These are phyloP conservation scores for Perca fluviatilis DNA, from an alignment of 2,113 vertebrate genomes.

Conservation along the genomic window DNA sequence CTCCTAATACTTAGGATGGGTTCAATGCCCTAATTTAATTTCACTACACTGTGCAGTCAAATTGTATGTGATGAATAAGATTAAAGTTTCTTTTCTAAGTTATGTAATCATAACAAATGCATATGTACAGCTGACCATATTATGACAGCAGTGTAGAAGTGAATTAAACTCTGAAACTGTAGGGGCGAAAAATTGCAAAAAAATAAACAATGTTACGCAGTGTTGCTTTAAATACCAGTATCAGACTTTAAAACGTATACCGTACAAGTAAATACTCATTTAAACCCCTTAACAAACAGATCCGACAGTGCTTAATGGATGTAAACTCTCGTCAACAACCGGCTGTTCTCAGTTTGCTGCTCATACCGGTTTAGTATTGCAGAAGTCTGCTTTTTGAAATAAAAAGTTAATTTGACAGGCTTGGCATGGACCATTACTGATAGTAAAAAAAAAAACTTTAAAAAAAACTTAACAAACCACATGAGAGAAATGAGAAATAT, in stretches of 20 bases:
- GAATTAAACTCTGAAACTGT: too few relatives aligned
- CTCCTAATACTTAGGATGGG: too few relatives aligned
- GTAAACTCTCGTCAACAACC: not conserved
- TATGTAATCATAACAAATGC: too few relatives aligned
- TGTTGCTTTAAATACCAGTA: not conserved
- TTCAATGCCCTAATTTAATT: too few relatives aligned
- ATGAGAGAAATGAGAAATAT: not conserved
- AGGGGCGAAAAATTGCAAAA: too few relatives aligned
- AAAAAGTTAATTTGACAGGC: slow-evolving; percentile 16
- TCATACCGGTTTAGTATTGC: not conserved
- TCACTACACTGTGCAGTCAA: too few relatives aligned
- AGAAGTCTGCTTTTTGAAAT: not conserved
- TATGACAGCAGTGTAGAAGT: too few relatives aligned
- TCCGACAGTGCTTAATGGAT: not conserved
- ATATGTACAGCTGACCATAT: too few relatives aligned
- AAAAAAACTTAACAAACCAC: not conserved
- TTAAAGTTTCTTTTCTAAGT: too few relatives aligned
- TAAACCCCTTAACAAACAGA: not conserved
- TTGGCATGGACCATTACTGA: not conserved
- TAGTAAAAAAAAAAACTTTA: not conserved
- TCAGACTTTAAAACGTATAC: not conserved
- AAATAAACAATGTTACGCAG: too few relatives aligned
- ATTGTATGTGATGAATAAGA: too few relatives aligned
- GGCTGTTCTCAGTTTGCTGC: not conserved
- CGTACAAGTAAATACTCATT: not conserved